Evolutionary conservation across 2,888 invertebrate species (phyloP), one percentile per base, ranked within the genome.

Genomic region (Oligia latruncula): DNA sequence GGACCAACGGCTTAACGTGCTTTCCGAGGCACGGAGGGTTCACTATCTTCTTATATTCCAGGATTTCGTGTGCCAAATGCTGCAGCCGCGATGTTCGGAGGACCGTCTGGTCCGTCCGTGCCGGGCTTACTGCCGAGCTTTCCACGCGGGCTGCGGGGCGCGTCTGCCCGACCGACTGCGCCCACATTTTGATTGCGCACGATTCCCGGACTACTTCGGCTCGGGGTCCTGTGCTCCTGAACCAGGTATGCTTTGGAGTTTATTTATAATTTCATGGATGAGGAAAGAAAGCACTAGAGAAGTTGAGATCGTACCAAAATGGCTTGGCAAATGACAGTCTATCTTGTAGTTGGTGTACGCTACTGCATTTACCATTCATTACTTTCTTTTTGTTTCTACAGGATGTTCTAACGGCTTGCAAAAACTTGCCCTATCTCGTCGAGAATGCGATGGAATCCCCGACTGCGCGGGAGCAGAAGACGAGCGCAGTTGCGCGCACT

Each of bases 391-490:
- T 72, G 5, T 23, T 29, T 62, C 65, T 35, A 52, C 92, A 98
- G 98, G 98, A 82, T 99, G 99, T 91, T 98, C 98, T 2, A 97
- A 97, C 71, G 97, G 98, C 74, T 97, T 99, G 77, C 98, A 98
- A 89, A 97, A 97, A 52, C 97, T 98, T 87, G 98, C 98, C 0
- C 95, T 98, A 82, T 98, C 98, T 0, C 97, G 98, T 1, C 97
- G 98, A 71, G 97, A 99, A 60, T 99, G 99, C 92, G 99, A 99
- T 93, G 99, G 99, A 29, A 97, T 98, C 58, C 98, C 98, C 23
- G 99, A 99, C 94, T 99, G 99, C 93, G 97, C 98, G 23, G 98
- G 98, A 95, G 97, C 98, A 52, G 97, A 98, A 0, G 99, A 99
- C 94, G 99, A 99, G 95, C 97, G 97, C 80, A 97, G 97, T 72